Conservation (phyloP, 2,888 invertebrate species). For the Mesorhabditis spiculigera region DNA sequence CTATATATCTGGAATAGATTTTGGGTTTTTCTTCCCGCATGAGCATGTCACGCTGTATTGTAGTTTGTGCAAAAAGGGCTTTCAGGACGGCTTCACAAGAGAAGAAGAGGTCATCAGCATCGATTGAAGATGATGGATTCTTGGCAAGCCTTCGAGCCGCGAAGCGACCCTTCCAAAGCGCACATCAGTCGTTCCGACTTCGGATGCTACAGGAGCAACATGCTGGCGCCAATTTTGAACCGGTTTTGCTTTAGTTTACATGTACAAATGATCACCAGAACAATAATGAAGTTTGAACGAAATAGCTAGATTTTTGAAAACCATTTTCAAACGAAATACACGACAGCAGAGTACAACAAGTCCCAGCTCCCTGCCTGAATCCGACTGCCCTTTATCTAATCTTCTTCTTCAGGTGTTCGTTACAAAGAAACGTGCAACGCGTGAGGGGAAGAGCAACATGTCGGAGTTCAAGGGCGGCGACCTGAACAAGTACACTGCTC, state of each 20-base stretch:
- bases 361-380: too few species aligned
- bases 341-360: not conserved
- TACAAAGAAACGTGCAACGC: constrained; percentile 51
- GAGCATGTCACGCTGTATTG: not conserved
- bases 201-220: constrained; percentile 51
- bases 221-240: constrained; percentile 27
- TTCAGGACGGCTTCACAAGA: constrained; percentile 15
- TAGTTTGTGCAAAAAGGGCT: not conserved
- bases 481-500: constrained; percentile 56
- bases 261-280: too few species aligned
- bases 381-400: too few species aligned
- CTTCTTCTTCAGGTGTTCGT: constrained; percentile 53
- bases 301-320: not conserved
- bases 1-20: too few species aligned
- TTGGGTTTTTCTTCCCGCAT: too few species aligned
- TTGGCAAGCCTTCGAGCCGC: constrained; percentile 20
- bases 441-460: constrained; percentile 48
- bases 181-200: constrained; percentile 52
- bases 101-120: constrained; percentile 17
- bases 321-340: not conserved
- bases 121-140: constrained; percentile 19
- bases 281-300: too few species aligned
- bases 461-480: constrained; percentile 56
- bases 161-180: constrained; percentile 36
- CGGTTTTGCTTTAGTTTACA: constrained; percentile 19